Evolutionary conservation across 1,140 invertebrate genomes (phyloP), one percentile per base, ranked within the genome.

Genomic region (Lepidotrigona ventralis): DNA sequence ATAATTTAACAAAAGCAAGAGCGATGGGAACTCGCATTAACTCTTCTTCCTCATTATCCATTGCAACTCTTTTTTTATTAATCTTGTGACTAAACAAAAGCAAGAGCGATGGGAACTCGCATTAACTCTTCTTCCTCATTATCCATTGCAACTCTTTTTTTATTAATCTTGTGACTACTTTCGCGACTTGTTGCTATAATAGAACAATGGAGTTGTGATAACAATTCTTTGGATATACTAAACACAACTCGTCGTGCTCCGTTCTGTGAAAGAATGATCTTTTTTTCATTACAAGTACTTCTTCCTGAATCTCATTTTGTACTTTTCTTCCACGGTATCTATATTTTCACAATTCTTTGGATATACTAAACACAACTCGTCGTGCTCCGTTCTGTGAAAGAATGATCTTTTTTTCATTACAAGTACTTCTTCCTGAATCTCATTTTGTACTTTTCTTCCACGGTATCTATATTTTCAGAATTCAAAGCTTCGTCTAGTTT

Each of bases 11-110:
- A 86, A 99, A 95, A 1, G 99, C 98, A 63, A 99, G 93, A 1
- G 98, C 98, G 86, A 99, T 96, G 0, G 99, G 98, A 19, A 99
- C 97, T 79, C 98, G 95, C 79, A 98, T 94, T 86, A 99, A 96
- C 91, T 99, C 98, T 86, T 98, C 97, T 89, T 99, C 98, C 87
- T 97, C 97, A n/a, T 95, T 95, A 53, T 96, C 96, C 15, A 94
- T 83, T 46, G 95, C 95, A 1, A 95, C 94, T 6, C 94, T 95
- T 70, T 96, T 96, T 53, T 96, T 95, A 90, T 98, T 97, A 1
- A 97, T 90, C n/a, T n/a, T n/a, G n/a, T n/a, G n/a, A n/a, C n/a
- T n/a, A n/a, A 0, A 99, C 97, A 86, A 99, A 95, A 1, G 99
- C 98, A 63, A 99, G 93, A 1, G 98, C 98, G 86, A 99, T 96